Evolutionary conservation across 2,113 vertebrate species (phyloP), one percentile per base, ranked within the genome.

Genomic region (Stigmatopora nigra): DNA sequence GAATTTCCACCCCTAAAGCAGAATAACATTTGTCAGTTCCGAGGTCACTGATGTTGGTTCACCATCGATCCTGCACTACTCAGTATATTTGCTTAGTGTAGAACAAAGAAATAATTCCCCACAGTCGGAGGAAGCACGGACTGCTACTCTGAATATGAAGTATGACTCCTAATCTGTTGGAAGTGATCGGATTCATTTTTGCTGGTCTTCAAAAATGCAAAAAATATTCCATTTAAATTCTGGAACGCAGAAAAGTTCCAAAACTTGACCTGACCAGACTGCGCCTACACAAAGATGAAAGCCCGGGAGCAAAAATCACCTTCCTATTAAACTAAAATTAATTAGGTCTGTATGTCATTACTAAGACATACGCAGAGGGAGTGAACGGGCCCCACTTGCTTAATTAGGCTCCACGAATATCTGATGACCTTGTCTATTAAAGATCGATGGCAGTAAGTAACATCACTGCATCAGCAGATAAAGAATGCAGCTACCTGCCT

Each of bases 391-490:
- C 49, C 19, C 3, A 17, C 64, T 64, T 72, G 47, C 69, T 85
- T 78, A 73, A 83, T 82, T 78, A 77, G 61, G 65, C 60, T n/a
- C 45, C 19, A 60, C 71, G 65, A 75, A 77, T 80, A 70, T 75
- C 71, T 71, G 77, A 80, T 69, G 71, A 78, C 70, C 59, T 70
- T 67, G 59, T 60, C 68, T 20, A 38, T 45, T 58, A 36, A 67
- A 67, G 65, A 73, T 22, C 63, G 62, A 53, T 35, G 60, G 64
- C 67, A 46, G 60, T 20, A 45, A 35, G 60, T 20, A 45, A 35
- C 38, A 45, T 61, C 38, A 48, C 16, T 45, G 63, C 52, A 59
- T 58, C 36, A 41, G 58, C 13, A 11, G 67, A 73, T 64, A 48
- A 69, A 19, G 62, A 59, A 53, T 66, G 56, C 17, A 62, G 65